A percentile compares a stretch with the other conserved stretches of the same genome.
phyloP scores from a whole-genome alignment of 2,113 vertebrate species.

The Brachypodius melanocephalos region DNA sequence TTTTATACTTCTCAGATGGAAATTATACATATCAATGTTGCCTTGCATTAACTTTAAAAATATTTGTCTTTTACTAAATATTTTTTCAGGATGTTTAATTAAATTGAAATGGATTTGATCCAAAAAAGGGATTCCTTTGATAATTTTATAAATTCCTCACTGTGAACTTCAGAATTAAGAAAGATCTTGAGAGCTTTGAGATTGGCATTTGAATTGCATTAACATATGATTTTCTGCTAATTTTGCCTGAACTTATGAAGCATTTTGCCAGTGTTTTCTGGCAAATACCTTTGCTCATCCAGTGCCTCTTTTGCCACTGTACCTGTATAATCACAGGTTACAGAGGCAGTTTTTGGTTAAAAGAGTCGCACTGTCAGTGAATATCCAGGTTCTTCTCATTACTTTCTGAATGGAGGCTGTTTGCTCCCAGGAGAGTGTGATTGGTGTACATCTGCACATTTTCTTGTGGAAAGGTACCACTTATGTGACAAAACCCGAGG shows the following conservation, averaged over 20 bases:
- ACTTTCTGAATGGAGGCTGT: neutral
- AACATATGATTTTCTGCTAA: neutral
- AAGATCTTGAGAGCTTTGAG: neutral
- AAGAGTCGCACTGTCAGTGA: neutral
- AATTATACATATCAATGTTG: constrained; percentile 49
- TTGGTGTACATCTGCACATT: neutral
- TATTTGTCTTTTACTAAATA: constrained; percentile 41
- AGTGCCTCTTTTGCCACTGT: neutral
- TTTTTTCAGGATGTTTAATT: constrained; percentile 54
- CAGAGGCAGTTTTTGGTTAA: neutral
- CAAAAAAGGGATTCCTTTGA: constrained; percentile 25
- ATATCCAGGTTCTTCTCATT: neutral
- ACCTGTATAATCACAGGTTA: neutral
- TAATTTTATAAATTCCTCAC: constrained; percentile 37
- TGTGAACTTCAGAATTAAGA: neutral
- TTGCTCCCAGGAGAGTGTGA: neutral
- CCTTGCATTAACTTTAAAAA: constrained; percentile 44
- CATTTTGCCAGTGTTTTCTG: neutral
- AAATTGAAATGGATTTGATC: constrained; percentile 27
- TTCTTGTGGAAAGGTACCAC: neutral
- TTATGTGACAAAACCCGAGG: neutral
- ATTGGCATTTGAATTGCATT: neutral
- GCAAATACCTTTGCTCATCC: neutral
- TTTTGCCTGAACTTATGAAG: neutral
- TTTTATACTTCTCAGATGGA: constrained; percentile 56